A percentile compares a stretch with the other conserved stretches of the same genome.
These are phyloP conservation scores for Rhadinocentrus ornatus DNA, from an alignment of 2,797 vertebrate genomes.

Conservation along the genomic window DNA sequence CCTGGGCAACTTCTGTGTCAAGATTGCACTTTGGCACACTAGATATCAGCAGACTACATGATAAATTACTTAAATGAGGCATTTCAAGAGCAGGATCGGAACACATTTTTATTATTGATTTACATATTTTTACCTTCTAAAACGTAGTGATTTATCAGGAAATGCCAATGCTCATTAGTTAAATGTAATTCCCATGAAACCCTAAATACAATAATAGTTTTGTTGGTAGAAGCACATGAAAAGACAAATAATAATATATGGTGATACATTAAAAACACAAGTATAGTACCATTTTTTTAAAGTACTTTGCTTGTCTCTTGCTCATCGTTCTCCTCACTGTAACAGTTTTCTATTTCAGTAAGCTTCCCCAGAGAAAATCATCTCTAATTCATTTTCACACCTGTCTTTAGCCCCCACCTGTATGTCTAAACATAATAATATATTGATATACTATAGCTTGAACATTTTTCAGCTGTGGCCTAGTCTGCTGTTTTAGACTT, in stretches of 20 bases:
- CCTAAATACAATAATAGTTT: not conserved
- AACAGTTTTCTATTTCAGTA: conserved; percentile 36
- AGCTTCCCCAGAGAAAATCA: conserved; percentile 17
- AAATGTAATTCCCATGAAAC: not conserved
- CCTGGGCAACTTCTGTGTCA: not conserved
- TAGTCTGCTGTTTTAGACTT: conserved; percentile 68
- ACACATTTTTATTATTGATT: not conserved
- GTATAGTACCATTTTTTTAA: not conserved
- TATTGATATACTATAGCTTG: conserved; percentile 18
- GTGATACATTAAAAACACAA: not conserved
- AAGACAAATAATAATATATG: not conserved
- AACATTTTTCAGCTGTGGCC: conserved; percentile 10
- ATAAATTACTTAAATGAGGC: not conserved
- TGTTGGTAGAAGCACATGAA: not conserved
- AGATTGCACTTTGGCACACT: not conserved
- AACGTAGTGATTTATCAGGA: not conserved
- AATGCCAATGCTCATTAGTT: not conserved
- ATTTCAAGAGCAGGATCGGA: not conserved
- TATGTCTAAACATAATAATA: conserved; percentile 10
- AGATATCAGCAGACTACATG: not conserved
- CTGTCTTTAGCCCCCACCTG: conserved; percentile 18
- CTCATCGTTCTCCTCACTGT: conserved; percentile 16
- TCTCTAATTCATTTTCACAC: conserved; percentile 4
- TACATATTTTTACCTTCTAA: not conserved
- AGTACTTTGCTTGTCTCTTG: conserved; percentile 3